Base-by-base conservation (phyloP, 2,113 vertebrate genomes). In the Myiopsitta monachus region DNA sequence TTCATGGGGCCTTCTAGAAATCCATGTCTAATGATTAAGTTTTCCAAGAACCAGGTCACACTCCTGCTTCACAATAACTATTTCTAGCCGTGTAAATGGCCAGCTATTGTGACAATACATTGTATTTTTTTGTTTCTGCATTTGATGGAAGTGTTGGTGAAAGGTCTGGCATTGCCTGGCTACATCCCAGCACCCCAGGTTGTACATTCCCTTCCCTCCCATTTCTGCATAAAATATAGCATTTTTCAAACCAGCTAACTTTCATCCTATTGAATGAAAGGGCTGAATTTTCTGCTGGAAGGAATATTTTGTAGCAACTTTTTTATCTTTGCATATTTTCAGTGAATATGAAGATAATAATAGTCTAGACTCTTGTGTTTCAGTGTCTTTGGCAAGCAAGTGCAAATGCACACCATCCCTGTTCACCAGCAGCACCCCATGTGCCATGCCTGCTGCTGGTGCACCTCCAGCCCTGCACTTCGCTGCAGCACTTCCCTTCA, bases 1-100 rank as follows among this genome's bases (percentile, higher is more conserved):
- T 14, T 18, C n/a, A 1, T 4, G 59, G 36, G n/a, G 18, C 21
- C 24, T 31, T 51, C 38, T 51, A 24, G 33, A 59, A 33, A 28
- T 3, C 27, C 3, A 7, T 7, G 27, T 18, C 39, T 31, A 18
- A 57, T 1, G 1, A 4, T 0, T 10, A 44, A 14, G 22, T 31
- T 82, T 82, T 52, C 64, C 70, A 39, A 72, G 38, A 46, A 10
- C 30, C 22, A 11, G 28, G 28, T 39, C 49, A 10, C 64, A 11
- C 11, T n/a, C 36, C 43, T 36, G 51, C 31, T 46, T 49, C 9
- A 9, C 41, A 28, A 52, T 38, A 38, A 57, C 10, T 24, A 23
- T 15, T 62, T 68, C 54, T 21, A 19, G n/a, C 52, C 2, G 7
- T 16, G 14, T 14, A 77, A n/a, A 26, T n/a, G 55, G 43, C 47